phyloP scores from a whole-genome alignment of 2,888 invertebrate species.

The Machimus atricapillus region DNA sequence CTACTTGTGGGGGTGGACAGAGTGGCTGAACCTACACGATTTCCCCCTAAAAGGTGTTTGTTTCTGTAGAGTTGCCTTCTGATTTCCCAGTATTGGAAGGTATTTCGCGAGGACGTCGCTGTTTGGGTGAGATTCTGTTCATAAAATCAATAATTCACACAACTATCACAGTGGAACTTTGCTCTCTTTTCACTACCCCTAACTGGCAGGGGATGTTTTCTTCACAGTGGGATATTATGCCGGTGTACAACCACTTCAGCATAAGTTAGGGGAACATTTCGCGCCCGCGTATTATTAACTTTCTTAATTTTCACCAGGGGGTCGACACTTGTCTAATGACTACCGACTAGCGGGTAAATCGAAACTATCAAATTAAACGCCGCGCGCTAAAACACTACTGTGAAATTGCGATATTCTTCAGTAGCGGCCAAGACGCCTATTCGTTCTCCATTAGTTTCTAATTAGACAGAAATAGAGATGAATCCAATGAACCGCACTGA shows the following conservation, averaged over 20 bases:
- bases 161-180: constrained; percentile 27
- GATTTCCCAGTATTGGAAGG: constrained; percentile 33
- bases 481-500: constrained; percentile 22
- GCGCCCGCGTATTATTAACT: constrained; percentile 16
- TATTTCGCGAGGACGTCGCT: background rate
- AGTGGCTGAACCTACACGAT: background rate
- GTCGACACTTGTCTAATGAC: background rate
- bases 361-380: background rate
- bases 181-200: constrained; percentile 25
- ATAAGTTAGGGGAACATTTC: constrained; percentile 16
- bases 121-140: constrained; percentile 20
- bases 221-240: background rate
- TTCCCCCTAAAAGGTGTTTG: constrained; percentile 14
- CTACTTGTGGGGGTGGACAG: background rate
- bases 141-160: constrained; percentile 38
- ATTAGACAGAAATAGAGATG: constrained; percentile 18
- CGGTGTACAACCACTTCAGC: background rate
- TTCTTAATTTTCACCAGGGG: constrained; percentile 1
- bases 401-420: background rate
- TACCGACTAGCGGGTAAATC: background rate
- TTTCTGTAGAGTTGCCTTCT: background rate
- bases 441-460: constrained; percentile 11
- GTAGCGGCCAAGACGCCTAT: background rate
- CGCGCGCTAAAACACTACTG: background rate
- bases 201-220: background rate